phyloP scores from a whole-genome alignment of 2,888 invertebrate genomes.

The Spilarctia lutea region DNA sequence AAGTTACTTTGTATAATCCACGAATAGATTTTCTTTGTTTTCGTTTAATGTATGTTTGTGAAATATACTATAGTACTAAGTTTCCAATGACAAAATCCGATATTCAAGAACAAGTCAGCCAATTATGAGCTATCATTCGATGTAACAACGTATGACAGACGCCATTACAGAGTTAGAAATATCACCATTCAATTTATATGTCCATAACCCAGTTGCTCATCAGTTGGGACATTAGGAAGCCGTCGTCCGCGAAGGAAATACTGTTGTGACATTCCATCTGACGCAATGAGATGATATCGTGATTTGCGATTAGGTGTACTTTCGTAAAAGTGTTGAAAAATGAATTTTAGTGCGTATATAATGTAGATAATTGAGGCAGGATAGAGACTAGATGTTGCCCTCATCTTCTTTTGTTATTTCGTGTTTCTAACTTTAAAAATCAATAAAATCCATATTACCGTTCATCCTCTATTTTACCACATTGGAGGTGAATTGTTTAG shows the following conservation, averaged over 20 bases:
- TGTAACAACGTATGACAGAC: constrained; percentile 19
- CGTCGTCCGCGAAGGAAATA: constrained; percentile 44
- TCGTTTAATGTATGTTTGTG: neutral
- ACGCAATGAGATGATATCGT: constrained; percentile 42
- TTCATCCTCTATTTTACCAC: too few species aligned
- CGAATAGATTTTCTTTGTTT: neutral
- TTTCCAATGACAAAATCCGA: neutral
- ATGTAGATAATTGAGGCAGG: neutral
- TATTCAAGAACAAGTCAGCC: neutral
- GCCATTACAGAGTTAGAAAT: constrained; percentile 17
- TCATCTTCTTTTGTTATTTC: neutral
- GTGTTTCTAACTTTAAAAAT: neutral
- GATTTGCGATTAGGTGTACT: neutral
- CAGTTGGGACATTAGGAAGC: constrained; percentile 70
- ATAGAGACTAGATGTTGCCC: neutral
- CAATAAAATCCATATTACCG: too few species aligned
- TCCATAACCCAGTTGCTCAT: constrained; percentile 74
- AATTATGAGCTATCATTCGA: constrained; percentile 15
- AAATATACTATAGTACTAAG: neutral
- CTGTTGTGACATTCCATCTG: constrained; percentile 40
- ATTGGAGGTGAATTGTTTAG: too few species aligned
- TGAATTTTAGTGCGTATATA: neutral
- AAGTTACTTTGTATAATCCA: too few species aligned
- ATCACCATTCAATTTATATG: constrained; percentile 49
- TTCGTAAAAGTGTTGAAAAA: neutral